phyloP scores from a whole-genome alignment of 2,888 invertebrate genomes.

The Lasioglossum zephyrum region DNA sequence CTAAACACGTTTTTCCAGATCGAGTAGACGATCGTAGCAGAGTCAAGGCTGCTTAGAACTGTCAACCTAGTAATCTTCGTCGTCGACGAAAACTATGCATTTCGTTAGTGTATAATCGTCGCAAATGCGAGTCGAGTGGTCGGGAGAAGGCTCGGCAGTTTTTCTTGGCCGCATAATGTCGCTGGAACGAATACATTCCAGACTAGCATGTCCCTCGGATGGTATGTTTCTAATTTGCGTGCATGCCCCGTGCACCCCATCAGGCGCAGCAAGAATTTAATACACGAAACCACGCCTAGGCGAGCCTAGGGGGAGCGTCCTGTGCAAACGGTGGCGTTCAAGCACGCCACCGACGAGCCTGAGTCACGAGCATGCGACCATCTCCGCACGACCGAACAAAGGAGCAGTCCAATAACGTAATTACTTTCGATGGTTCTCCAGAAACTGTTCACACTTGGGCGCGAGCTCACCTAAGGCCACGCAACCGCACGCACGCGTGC shows the following conservation, averaged over 20 bases:
- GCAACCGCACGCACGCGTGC: slow-evolving; percentile 43
- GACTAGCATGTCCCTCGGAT: slow-evolving; percentile 35
- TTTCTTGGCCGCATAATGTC: slow-evolving; percentile 57
- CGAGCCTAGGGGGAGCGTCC: slow-evolving; percentile 20
- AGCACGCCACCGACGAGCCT: slow-evolving; percentile 27
- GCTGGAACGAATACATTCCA: slow-evolving; percentile 39
- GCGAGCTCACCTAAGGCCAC: not conserved
- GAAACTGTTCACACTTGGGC: slow-evolving; percentile 73
- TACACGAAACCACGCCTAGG: slow-evolving; percentile 75
- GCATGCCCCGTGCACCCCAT: slow-evolving; percentile 58
- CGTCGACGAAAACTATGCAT: slow-evolving; percentile 42
- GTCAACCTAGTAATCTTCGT: slow-evolving; percentile 21
- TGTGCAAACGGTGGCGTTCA: slow-evolving; percentile 49
- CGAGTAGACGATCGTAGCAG: not conserved
- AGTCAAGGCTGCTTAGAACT: not conserved
- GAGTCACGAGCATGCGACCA: slow-evolving; percentile 36
- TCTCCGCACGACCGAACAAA: slow-evolving; percentile 52
- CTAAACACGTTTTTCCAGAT: not conserved
- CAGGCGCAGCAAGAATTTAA: slow-evolving; percentile 77
- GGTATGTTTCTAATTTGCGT: slow-evolving; percentile 77
- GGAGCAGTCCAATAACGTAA: slow-evolving; percentile 73
- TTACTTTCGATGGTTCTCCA: slow-evolving; percentile 75
- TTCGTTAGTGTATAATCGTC: slow-evolving; percentile 53
- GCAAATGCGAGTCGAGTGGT: slow-evolving; percentile 35
- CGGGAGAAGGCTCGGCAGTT: slow-evolving; percentile 46